These are phyloP conservation scores for Catostylus mosaicus DNA, from an alignment of 30 jellyfish, hydroid and myxozoan genomes.

Conservation along the genomic window DNA sequence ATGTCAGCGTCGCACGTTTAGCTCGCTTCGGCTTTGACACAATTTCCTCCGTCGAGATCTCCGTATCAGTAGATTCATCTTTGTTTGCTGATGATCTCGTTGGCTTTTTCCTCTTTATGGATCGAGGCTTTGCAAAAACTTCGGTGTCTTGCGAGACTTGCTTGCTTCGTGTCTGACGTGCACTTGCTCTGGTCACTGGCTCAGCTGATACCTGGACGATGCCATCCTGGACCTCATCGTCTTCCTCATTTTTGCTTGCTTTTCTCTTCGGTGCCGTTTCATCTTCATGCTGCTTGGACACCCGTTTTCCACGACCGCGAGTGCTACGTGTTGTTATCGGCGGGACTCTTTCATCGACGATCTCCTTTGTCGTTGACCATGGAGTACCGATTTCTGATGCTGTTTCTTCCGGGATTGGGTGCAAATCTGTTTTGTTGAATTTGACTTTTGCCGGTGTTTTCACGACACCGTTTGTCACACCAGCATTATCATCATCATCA, in stretches of 20 bases:
- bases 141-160: not conserved
- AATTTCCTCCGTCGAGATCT: not conserved
- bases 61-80: not conserved
- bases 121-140: not conserved
- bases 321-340: not conserved
- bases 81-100: not conserved
- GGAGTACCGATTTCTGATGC: slow-evolving; percentile 18
- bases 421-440: not conserved
- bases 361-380: not conserved
- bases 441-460: slow-evolving; percentile 11
- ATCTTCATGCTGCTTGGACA: not conserved
- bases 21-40: not conserved
- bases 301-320: slow-evolving; percentile 10
- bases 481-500: slow-evolving; percentile 18
- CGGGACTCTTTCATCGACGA: not conserved
- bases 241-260: not conserved
- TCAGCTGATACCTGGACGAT: not conserved
- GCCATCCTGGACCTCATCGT: not conserved
- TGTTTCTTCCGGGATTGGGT: slow-evolving; percentile 32
- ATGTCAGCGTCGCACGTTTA: not conserved
- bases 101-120: not conserved
- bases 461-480: slow-evolving; percentile 17
- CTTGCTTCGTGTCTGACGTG: not conserved
- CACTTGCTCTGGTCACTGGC: not conserved
- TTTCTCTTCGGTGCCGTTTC: not conserved